A percentile compares a stretch with the other conserved stretches of the same genome.
phyloP scores from a whole-genome alignment of 2,113 vertebrate species.

The Vulpes vulpes region DNA sequence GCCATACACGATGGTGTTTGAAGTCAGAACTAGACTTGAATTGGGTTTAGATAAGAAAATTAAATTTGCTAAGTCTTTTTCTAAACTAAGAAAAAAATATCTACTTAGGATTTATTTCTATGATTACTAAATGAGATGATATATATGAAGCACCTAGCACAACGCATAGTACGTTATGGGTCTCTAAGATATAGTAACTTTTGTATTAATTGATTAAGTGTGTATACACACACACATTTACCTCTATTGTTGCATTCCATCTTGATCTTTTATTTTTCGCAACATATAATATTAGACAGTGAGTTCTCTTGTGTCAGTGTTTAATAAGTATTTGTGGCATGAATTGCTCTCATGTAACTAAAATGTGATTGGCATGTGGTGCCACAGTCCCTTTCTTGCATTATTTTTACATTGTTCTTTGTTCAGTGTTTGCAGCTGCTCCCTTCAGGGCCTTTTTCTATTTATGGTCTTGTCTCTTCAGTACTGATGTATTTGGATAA shows the following conservation, averaged over 20 bases:
- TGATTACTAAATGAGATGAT: neutral
- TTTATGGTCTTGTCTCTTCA: constrained; percentile 53
- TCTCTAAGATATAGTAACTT: neutral
- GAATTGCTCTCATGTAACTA: constrained; percentile 2
- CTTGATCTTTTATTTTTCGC: constrained; percentile 22
- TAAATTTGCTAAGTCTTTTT: neutral
- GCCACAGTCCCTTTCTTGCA: neutral
- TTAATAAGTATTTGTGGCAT: neutral
- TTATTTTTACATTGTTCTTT: constrained; percentile 40
- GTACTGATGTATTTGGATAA: constrained; percentile 10
- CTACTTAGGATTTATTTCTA: neutral
- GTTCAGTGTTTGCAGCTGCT: neutral
- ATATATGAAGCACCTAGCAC: neutral
- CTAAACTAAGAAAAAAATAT: neutral
- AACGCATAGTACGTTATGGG: neutral
- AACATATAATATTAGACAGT: neutral
- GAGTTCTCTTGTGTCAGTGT: neutral
- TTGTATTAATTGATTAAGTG: neutral
- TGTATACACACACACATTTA: neutral
- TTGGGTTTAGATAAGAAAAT: neutral
- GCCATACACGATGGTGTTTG: neutral
- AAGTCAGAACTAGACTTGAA: neutral
- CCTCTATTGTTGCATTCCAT: neutral
- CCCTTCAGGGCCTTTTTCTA: constrained; percentile 55
- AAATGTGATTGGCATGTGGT: neutral